A percentile compares a stretch with the other conserved stretches of the same genome.
Conservation (phyloP, 2,888 invertebrate species). For the Dromius quadrimaculatus region DNA sequence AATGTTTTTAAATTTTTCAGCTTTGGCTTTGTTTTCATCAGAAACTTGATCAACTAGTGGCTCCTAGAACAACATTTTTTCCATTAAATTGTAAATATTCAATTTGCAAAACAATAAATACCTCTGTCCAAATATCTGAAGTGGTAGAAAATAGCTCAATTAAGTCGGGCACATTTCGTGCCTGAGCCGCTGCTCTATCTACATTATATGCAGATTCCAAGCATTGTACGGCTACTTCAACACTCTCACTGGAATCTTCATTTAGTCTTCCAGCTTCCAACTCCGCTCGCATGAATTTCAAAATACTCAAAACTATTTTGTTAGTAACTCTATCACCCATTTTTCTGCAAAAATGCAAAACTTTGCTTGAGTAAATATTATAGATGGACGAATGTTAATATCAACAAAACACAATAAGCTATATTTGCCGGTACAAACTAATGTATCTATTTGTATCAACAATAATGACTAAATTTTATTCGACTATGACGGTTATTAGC, state of each 20-base stretch:
- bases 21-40: constrained; percentile 73
- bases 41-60: constrained; percentile 60
- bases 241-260: constrained; percentile 73
- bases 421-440: neutral
- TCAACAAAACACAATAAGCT: neutral
- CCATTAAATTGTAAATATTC: too few relatives aligned
- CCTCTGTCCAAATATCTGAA: constrained; percentile 41
- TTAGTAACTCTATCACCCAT: constrained; percentile 53
- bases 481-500: too few relatives aligned
- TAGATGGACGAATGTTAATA: neutral
- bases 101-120: constrained; percentile 14
- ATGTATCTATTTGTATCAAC: too few relatives aligned
- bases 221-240: constrained; percentile 96
- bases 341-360: constrained; percentile 4
- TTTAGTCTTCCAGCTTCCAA: constrained; percentile 58
- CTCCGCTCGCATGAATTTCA: constrained; percentile 62
- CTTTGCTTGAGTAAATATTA: neutral
- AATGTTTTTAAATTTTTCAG: constrained; percentile 88
- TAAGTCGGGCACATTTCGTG: constrained; percentile 51
- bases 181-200: constrained; percentile 59
- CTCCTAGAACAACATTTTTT: constrained; percentile 35
- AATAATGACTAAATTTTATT: too few relatives aligned
- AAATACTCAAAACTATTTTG: constrained; percentile 59
- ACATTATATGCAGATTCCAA: constrained; percentile 91
- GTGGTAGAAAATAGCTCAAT: constrained; percentile 38